Conservation (phyloP, 2,888 invertebrate species). For the Diabrotica balteata region DNA sequence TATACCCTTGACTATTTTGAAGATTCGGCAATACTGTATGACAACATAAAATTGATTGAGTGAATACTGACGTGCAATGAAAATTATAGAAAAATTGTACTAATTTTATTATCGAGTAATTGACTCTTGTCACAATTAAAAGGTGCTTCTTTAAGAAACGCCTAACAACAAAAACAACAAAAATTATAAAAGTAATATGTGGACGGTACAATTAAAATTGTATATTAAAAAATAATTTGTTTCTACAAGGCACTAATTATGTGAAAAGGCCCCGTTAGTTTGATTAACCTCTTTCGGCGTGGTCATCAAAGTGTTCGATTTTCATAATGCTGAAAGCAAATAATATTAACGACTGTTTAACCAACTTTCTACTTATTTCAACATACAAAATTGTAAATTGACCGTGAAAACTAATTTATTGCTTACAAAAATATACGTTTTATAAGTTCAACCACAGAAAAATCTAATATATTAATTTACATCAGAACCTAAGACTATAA, state of each 20-base stretch:
- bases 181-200: constrained; percentile 29
- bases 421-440: neutral
- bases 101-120: constrained; percentile 10
- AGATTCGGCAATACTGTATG: no score
- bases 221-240: constrained; percentile 9
- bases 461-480: no score
- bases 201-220: constrained; percentile 33
- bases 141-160: constrained; percentile 25
- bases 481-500: no score
- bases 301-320: constrained; percentile 9
- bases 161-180: constrained; percentile 31
- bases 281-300: no score
- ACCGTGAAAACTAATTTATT: neutral
- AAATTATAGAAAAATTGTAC: neutral
- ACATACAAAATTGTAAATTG: neutral
- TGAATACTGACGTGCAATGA: neutral
- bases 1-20: no score
- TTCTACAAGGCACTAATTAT: constrained; percentile 30
- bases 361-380: no score
- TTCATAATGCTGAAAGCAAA: neutral
- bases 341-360: no score
- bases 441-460: no score
- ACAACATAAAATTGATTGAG: no score
- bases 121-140: constrained; percentile 20
- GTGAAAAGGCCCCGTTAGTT: constrained; percentile 27